phyloP scores from a whole-genome alignment of 2,113 vertebrate genomes.

The Ardeotis arabs region DNA sequence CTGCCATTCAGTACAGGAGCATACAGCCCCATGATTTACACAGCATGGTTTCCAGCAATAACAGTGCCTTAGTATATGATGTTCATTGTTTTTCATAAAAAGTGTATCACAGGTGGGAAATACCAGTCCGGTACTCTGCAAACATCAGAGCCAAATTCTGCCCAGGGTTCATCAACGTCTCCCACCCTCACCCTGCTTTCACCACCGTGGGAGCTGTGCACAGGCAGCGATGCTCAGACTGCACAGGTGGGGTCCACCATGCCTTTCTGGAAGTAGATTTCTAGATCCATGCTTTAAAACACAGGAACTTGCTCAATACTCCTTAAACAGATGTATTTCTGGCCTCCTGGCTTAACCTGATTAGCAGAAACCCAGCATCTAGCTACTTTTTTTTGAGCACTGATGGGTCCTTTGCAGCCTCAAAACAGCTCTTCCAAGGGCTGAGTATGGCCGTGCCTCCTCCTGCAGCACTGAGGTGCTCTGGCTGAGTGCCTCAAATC shows the following conservation, averaged over 20 bases:
- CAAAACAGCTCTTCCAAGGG: not conserved
- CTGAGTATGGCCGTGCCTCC: not conserved
- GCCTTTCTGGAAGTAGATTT: not conserved
- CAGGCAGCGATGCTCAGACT: not conserved
- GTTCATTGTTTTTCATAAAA: not conserved
- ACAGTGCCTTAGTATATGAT: not conserved
- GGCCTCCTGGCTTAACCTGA: not conserved
- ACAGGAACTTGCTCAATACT: not conserved
- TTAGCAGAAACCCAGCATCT: not conserved
- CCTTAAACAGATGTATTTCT: not conserved
- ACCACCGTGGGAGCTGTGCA: not conserved
- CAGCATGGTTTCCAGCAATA: not conserved
- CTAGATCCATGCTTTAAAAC: not conserved
- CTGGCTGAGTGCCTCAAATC: not conserved
- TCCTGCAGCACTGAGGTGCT: not conserved
- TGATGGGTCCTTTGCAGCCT: not conserved
- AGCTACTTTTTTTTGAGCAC: not conserved
- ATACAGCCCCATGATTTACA: not conserved
- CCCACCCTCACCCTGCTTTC: accelerated
- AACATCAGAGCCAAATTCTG: not conserved
- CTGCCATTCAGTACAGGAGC: not conserved
- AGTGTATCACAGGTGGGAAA: not conserved
- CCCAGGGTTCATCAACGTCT: not conserved
- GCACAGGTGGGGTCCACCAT: accelerated
- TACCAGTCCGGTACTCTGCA: not conserved